Conservation (phyloP, 2,797 vertebrate genomes). For the Macrochelys suwanniensis region DNA sequence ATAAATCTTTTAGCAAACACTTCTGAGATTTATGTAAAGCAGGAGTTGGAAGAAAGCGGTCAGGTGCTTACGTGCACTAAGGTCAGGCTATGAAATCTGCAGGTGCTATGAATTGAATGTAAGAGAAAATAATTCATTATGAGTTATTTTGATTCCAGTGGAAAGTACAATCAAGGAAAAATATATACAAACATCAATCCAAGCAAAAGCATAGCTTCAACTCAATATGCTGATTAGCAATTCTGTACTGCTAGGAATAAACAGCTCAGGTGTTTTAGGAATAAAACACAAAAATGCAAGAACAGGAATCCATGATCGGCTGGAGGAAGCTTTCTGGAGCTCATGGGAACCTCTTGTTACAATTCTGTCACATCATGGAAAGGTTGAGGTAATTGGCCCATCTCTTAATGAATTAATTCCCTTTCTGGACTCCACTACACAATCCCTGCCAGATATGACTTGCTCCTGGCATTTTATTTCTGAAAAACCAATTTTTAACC, state of each 20-base stretch:
- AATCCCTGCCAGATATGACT: background rate
- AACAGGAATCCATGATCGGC: too few species aligned
- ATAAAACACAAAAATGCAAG: too few species aligned
- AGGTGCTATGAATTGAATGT: background rate
- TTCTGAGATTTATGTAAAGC: background rate
- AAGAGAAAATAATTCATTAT: background rate
- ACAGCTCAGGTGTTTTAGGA: background rate
- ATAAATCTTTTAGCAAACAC: background rate
- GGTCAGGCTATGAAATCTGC: background rate
- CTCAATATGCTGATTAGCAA: background rate
- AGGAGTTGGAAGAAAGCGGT: background rate
- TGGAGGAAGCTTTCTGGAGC: too few species aligned
- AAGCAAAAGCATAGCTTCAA: background rate
- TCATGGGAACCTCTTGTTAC: background rate
- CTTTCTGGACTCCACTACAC: background rate
- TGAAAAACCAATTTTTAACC: slow-evolving; percentile 10
- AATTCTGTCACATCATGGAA: background rate
- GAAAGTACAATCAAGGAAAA: background rate
- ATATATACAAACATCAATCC: background rate
- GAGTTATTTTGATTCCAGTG: background rate
- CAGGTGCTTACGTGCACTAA: background rate
- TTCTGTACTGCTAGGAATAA: background rate
- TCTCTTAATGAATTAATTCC: background rate
- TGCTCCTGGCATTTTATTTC: background rate
- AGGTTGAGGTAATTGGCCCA: background rate